Conservation (phyloP, 1,140 invertebrate species). For the Pseudomyrmex cubaensis region DNA sequence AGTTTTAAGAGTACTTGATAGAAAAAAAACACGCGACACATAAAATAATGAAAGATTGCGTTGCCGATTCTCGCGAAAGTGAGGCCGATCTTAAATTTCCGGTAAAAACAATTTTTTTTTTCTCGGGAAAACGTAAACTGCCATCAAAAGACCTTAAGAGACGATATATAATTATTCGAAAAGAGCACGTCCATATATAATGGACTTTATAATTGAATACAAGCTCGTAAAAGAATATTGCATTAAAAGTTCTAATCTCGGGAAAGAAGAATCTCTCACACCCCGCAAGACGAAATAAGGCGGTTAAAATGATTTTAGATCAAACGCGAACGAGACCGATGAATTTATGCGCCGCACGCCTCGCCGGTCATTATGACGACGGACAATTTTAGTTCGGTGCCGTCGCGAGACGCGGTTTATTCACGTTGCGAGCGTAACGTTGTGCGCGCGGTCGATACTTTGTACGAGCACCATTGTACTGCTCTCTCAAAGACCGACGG, state of each 20-base stretch:
- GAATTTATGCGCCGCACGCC: slow-evolving; percentile 48
- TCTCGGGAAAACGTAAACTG: background rate
- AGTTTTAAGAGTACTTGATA: slow-evolving; percentile 10
- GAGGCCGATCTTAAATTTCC: background rate
- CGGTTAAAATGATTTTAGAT: slow-evolving; percentile 37
- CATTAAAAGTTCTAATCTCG: background rate
- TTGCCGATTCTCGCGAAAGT: background rate
- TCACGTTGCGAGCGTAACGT: slow-evolving; percentile 25
- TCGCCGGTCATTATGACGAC: slow-evolving; percentile 31
- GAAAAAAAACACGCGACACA: background rate
- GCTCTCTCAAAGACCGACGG: slow-evolving; percentile 52
- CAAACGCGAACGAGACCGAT: background rate
- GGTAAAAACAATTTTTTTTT: no score
- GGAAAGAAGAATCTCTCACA: background rate
- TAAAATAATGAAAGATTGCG: slow-evolving; percentile 14
- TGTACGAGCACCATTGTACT: slow-evolving; percentile 46
- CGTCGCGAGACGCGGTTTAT: slow-evolving; percentile 17
- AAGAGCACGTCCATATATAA: background rate
- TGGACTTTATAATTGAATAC: no score
- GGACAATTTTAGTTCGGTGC: slow-evolving; percentile 37
- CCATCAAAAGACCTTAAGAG: background rate
- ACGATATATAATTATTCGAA: background rate
- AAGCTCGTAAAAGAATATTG: background rate
- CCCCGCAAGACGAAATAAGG: background rate
- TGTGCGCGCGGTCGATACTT: slow-evolving; percentile 27